Evolutionary conservation across 2,797 vertebrate species (phyloP).

Genomic region (Tarsius wallacei): DNA sequence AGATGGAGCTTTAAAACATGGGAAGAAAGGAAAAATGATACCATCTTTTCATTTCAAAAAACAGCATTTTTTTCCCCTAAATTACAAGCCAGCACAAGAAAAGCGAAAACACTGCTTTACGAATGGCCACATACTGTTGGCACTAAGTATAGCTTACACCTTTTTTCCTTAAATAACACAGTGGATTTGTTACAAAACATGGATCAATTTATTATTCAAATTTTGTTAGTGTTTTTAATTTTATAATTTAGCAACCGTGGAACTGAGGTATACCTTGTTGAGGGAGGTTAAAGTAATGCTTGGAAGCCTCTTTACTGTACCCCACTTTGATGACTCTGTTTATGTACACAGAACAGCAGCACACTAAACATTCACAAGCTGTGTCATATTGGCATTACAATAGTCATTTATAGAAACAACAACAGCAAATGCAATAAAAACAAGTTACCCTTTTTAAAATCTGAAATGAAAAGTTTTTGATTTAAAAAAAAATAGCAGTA

Average conservation of each 20-base stretch:
- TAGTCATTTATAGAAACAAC: conserved; percentile 95
- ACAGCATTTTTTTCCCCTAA: conserved; percentile 90
- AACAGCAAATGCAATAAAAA: conserved; percentile 96
- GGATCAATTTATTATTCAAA: conserved; percentile 92
- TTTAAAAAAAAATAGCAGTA: conserved; percentile 94
- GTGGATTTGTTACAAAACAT: conserved; percentile 92
- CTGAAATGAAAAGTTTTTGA: conserved; percentile 95
- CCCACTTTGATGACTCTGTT: conserved; percentile 94
- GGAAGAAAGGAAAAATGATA: conserved; percentile 57
- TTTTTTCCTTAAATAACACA: conserved; percentile 92
- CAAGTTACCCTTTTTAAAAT: conserved; percentile 95
- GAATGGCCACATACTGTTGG: conserved; percentile 92
- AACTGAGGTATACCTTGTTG: conserved; percentile 99
- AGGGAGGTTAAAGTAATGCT: conserved; percentile 98
- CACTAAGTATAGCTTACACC: conserved; percentile 90
- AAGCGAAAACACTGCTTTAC: conserved; percentile 92
- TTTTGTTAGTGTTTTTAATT: conserved; percentile 94
- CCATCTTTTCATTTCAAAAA: conserved; percentile 87
- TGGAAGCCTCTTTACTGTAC: conserved; percentile 96
- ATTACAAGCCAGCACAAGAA: conserved; percentile 90
- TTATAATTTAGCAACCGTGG: conserved; percentile 93
- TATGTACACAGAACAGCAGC: conserved; percentile 98
- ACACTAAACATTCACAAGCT: conserved; percentile 99
- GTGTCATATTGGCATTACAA: conserved; percentile 99
- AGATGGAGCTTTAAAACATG: conserved; percentile 89